phyloP scores from a whole-genome alignment of 2,797 vertebrate species.

The Hafferia zeledoni region DNA sequence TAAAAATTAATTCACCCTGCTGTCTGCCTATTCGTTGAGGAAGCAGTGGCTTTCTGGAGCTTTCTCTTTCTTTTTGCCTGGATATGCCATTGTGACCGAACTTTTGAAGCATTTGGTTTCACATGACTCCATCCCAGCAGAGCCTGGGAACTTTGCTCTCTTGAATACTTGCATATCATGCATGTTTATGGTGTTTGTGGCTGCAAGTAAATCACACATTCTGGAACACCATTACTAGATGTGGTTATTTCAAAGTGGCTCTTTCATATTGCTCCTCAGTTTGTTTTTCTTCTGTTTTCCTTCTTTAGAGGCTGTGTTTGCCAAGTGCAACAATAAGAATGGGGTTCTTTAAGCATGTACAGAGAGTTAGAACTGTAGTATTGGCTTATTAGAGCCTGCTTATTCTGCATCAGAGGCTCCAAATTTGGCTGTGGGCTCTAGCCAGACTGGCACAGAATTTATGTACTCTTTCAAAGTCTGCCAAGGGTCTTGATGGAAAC shows the following conservation, averaged over 20 bases:
- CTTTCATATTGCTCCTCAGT: not conserved
- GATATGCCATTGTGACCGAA: not conserved
- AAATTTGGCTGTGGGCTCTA: constrained; percentile 2
- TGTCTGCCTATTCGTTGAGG: not conserved
- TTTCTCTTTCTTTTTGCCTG: not conserved
- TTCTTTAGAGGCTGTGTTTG: not conserved
- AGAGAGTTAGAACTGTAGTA: not conserved
- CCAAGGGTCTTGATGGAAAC: constrained; percentile 5
- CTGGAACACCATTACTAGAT: not conserved
- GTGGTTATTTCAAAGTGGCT: not conserved
- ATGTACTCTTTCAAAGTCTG: constrained; percentile 13
- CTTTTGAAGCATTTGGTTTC: not conserved
- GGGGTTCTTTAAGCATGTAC: not conserved
- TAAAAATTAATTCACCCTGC: not conserved
- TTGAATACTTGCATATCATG: fast-evolving
- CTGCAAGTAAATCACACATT: fast-evolving
- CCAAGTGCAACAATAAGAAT: not conserved
- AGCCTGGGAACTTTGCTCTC: not conserved
- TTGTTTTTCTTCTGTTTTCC: not conserved
- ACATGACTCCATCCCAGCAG: fast-evolving
- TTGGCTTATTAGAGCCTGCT: not conserved
- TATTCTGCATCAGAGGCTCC: not conserved
- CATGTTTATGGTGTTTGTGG: fast-evolving
- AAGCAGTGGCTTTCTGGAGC: not conserved
- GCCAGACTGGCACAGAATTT: not conserved